A percentile compares a stretch with the other conserved stretches of the same genome.
These are phyloP conservation scores for Acinonyx jubatus DNA, from an alignment of 2,113 vertebrate genomes.

Conservation along the genomic window DNA sequence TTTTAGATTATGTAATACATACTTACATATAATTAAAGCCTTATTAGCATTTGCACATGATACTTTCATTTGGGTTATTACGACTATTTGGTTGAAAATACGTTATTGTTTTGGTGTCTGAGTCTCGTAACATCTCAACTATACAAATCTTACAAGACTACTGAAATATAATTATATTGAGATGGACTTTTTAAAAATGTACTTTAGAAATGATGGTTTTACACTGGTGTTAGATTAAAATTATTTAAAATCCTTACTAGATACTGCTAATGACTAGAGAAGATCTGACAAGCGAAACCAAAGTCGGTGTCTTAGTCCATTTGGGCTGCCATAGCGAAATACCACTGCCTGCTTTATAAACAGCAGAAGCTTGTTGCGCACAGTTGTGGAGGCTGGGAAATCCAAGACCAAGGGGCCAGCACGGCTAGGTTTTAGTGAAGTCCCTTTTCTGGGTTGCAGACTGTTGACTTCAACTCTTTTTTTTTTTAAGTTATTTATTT, in stretches of 20 bases:
- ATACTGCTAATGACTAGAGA: not conserved
- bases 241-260: not conserved
- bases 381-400: not conserved
- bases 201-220: not conserved
- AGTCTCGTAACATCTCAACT: not conserved
- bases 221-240: not conserved
- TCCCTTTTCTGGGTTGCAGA: not conserved
- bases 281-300: not conserved
- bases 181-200: not conserved
- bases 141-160: not conserved
- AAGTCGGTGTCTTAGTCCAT: not conserved
- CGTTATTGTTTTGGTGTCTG: not conserved
- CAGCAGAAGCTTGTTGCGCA: not conserved
- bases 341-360: not conserved
- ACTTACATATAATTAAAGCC: not conserved
- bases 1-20: not conserved
- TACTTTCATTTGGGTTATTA: not conserved
- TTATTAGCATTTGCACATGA: not conserved
- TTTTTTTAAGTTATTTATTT: no score
- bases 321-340: fast-evolving
- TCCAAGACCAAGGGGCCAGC: not conserved
- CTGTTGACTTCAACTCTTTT: not conserved
- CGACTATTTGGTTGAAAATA: not conserved
- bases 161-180: not conserved
- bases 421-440: not conserved